Percentiles rank a stretch among this genome's conserved stretches.
These are phyloP conservation scores for Lepidotrigona ventralis DNA, from an alignment of 1,140 invertebrate genomes.

Conservation along the genomic window DNA sequence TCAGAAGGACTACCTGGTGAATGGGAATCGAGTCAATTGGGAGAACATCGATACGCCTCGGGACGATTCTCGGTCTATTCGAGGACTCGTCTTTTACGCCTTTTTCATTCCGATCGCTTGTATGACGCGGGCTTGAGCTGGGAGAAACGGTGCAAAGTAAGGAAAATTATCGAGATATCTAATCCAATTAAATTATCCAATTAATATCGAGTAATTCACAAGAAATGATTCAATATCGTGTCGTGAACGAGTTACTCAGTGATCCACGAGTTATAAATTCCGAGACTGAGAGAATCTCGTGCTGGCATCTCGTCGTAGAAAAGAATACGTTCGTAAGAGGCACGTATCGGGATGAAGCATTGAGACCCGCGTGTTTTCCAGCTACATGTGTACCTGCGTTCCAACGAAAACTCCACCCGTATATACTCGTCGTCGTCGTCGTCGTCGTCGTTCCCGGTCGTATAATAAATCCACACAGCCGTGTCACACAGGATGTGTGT, in stretches of 20 bases:
- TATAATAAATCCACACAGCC: slow-evolving; percentile 56
- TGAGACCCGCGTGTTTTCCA: slow-evolving; percentile 27
- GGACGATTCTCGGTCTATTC: neutral
- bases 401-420: slow-evolving; percentile 46
- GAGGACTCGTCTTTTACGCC: neutral
- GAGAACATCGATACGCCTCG: neutral
- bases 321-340: slow-evolving; percentile 25
- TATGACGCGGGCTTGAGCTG: neutral
- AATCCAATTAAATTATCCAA: neutral
- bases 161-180: neutral
- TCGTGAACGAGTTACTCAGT: neutral
- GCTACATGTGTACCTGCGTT: slow-evolving; percentile 23
- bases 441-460: slow-evolving; percentile 22
- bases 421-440: slow-evolving; percentile 42
- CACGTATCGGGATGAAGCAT: neutral
- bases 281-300: neutral
- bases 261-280: slow-evolving; percentile 26
- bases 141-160: neutral
- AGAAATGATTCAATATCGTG: neutral
- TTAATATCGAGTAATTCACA: neutral
- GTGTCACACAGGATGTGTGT: slow-evolving; percentile 40
- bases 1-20: neutral
- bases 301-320: slow-evolving; percentile 37
- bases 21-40: neutral
- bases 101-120: neutral